Percentiles rank a stretch among this genome's conserved stretches.
Conservation (phyloP, 2,888 invertebrate genomes). For the Gymnosoma rotundatum region DNA sequence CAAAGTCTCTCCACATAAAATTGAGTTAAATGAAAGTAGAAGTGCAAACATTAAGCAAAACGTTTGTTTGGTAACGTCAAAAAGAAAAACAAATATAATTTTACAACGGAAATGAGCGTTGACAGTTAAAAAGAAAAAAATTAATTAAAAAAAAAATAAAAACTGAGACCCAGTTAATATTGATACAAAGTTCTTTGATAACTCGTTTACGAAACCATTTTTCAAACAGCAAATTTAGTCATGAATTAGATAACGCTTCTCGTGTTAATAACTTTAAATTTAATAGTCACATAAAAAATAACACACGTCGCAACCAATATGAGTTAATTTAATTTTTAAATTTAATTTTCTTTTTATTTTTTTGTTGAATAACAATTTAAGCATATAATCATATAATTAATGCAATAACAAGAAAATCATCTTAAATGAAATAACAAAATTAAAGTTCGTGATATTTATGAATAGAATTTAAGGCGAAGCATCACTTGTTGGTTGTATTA, state of each 20-base stretch:
- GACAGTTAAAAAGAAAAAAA: constrained; percentile 4
- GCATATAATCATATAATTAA: constrained; percentile 46
- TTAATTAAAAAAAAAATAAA: not conserved
- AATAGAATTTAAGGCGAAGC: constrained; percentile 55
- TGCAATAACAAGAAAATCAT: constrained; percentile 26
- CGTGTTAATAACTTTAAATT: not conserved
- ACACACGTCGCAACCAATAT: constrained; percentile 33
- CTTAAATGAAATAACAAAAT: constrained; percentile 40
- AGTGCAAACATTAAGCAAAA: constrained; percentile 54
- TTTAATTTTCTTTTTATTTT: constrained; percentile 2
- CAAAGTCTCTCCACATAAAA: not conserved
- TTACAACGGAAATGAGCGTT: constrained; percentile 17
- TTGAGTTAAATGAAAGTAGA: constrained; percentile 42
- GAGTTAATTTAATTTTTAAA: not conserved
- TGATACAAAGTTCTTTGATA: constrained; percentile 34
- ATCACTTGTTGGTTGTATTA: constrained; percentile 42
- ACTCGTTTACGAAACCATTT: constrained; percentile 32
- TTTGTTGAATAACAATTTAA: constrained; percentile 40
- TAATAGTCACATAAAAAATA: constrained; percentile 43
- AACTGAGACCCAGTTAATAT: constrained; percentile 33
- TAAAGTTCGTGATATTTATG: constrained; percentile 58
- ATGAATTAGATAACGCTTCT: constrained; percentile 1
- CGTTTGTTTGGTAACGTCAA: not conserved
- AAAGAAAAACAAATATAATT: constrained; percentile 6
- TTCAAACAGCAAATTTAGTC: constrained; percentile 16